Conservation (phyloP, 2,113 vertebrate species). For the Hippocampus zosterae region DNA sequence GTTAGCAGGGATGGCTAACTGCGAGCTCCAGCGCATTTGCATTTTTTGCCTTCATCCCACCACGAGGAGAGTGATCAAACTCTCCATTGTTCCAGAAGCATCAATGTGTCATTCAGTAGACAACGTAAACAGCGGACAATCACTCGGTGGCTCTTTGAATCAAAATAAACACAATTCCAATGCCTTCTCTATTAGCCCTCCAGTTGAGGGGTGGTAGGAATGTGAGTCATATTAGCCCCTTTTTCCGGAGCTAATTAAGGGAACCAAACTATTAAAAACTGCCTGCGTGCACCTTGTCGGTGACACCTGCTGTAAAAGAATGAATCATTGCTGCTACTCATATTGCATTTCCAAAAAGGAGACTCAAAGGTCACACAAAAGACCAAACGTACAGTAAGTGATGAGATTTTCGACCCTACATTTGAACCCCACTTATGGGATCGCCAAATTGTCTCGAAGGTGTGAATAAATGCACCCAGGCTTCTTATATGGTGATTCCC, state of each 20-base stretch:
- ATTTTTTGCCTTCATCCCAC: conserved; percentile 9
- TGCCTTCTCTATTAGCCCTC: too few species aligned
- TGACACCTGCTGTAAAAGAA: too few species aligned
- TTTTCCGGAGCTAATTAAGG: too few species aligned
- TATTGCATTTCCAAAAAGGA: too few species aligned
- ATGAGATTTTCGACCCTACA: neutral
- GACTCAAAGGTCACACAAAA: too few species aligned
- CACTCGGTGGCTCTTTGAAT: conserved; percentile 24
- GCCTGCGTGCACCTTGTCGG: too few species aligned
- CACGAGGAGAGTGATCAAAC: conserved; percentile 48
- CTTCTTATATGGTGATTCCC: conserved; percentile 28
- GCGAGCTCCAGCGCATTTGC: neutral
- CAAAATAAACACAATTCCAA: conserved; percentile 19
- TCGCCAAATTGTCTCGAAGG: neutral
- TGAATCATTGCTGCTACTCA: too few species aligned
- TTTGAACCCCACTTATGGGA: neutral
- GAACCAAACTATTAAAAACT: too few species aligned
- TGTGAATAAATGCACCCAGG: neutral
- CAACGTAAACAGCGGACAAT: conserved; percentile 29
- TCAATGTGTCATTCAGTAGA: conserved; percentile 66
- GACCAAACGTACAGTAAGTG: too few species aligned
- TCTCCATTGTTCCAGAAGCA: conserved; percentile 57
- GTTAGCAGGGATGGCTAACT: neutral
- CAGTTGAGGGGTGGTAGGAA: too few species aligned
- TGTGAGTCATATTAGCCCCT: too few species aligned